phyloP scores from a whole-genome alignment of 2,888 invertebrate species.

The Apodemia mormo region DNA sequence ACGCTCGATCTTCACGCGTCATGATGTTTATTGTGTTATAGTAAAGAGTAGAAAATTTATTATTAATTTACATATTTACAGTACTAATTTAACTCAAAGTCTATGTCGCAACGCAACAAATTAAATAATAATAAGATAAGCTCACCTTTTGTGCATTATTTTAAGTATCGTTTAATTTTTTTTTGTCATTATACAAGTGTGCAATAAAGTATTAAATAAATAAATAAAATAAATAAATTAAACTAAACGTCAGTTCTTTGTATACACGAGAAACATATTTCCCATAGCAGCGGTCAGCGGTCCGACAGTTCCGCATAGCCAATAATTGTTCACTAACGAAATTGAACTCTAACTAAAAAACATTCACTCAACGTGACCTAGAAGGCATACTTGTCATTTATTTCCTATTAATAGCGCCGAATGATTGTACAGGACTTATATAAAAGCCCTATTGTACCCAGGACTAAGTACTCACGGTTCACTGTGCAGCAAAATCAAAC shows the following conservation, averaged over 20 bases:
- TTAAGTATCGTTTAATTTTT: too few species aligned
- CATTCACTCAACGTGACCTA: constrained; percentile 65
- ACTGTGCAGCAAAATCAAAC: constrained; percentile 68
- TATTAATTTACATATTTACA: too few species aligned
- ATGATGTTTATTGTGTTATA: too few species aligned
- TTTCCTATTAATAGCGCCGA: constrained; percentile 71
- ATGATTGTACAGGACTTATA: constrained; percentile 59
- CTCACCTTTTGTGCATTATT: too few species aligned
- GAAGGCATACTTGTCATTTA: constrained; percentile 61
- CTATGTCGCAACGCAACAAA: too few species aligned
- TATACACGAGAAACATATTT: constrained; percentile 28
- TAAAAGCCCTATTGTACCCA: constrained; percentile 59
- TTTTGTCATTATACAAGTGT: too few species aligned
- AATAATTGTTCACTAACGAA: constrained; percentile 54
- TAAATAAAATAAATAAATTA: not conserved
- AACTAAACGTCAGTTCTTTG: not conserved
- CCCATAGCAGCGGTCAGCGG: constrained; percentile 28
- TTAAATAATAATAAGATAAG: too few species aligned
- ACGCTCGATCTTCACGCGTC: too few species aligned
- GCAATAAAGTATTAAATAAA: too few species aligned
- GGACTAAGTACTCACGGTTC: constrained; percentile 71
- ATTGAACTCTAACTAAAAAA: constrained; percentile 68
- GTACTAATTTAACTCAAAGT: too few species aligned
- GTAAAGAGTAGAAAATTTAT: too few species aligned
- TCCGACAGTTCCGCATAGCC: constrained; percentile 62